Evolutionary conservation across 1,140 invertebrate species (phyloP).

Genomic region (Camponotus pennsylvanicus): DNA sequence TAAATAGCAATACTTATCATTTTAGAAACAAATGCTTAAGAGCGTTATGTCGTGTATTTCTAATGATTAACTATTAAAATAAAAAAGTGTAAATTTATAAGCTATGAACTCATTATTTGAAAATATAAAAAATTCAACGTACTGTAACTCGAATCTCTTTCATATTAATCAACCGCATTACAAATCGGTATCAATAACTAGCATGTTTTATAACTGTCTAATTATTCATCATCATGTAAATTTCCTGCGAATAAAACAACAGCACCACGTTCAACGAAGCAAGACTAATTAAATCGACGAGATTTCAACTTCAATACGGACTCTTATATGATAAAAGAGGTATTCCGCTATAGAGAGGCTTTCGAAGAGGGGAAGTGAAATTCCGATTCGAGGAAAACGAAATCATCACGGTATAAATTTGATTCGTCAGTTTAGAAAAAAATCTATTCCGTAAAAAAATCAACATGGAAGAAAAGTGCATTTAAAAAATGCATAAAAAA

Average conservation of each 20-base stretch:
- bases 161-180: background rate
- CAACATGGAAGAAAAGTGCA: no score
- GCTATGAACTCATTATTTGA: background rate
- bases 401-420: conserved; percentile 38
- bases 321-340: conserved; percentile 17
- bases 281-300: conserved; percentile 34
- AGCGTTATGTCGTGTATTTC: no score
- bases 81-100: no score
- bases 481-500: background rate
- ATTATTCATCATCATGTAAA: conserved; percentile 5
- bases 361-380: conserved; percentile 48
- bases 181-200: background rate
- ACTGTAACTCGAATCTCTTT: background rate
- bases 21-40: no score
- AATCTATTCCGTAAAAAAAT: conserved; percentile 11
- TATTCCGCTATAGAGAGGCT: background rate
- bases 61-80: no score
- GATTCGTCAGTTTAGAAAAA: conserved; percentile 30
- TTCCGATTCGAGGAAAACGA: conserved; percentile 41
- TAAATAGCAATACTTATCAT: no score
- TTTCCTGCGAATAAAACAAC: conserved; percentile 7
- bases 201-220: background rate
- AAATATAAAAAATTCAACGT: conserved; percentile 19
- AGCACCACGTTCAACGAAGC: background rate
- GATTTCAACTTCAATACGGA: background rate